Base-by-base conservation (phyloP, 1,140 invertebrate species). In the Bombus polaris region DNA sequence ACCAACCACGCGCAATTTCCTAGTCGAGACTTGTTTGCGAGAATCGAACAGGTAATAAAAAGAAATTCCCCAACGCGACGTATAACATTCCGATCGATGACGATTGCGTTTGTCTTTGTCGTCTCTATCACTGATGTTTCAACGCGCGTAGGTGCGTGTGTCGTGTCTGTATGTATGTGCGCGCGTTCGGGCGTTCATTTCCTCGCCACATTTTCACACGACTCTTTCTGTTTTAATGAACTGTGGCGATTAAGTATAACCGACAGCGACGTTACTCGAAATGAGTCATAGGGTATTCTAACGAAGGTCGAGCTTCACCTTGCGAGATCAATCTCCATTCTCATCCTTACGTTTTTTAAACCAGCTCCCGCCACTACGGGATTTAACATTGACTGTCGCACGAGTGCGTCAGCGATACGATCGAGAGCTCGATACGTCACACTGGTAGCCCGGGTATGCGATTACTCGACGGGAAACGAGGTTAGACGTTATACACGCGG, bases 401-500 rank as follows among this genome's bases (percentile, higher is more conserved):
- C 25, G n/a, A 37, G 28, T 70, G 39, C 66, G 76, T 79, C 76
- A 42, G n/a, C 62, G 74, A 59, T 78, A 77, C 53, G 77, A 80
- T 80, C 83, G 76, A 80, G 68, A 47, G 42, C 83, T 80, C 77
- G 78, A 77, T 82, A 62, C 79, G 87, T 62, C 75, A 82, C 76
- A 74, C n/a, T 42, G 47, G 25, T 72, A 37, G 79, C 71, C 72
- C 77, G 79, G 73, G 71, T 82, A 57, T 59, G 25, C 85, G 85
- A 76, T 83, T 83, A 87, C 70, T 75, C 78, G 85, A 81, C 85
- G 88, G 42, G 88, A 87, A 89, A 85, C 86, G 90, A 84, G 90
- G 91, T 90, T 94, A 93, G 93, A 92, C 82, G 89, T 86, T 90
- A 85, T 71, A 81, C 88, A 90, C 89, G 88, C 87, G 90, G 92